Evolutionary conservation across 2,888 invertebrate genomes (phyloP), one percentile per base, ranked within the genome.

Genomic region (Metallyticus violacea): DNA sequence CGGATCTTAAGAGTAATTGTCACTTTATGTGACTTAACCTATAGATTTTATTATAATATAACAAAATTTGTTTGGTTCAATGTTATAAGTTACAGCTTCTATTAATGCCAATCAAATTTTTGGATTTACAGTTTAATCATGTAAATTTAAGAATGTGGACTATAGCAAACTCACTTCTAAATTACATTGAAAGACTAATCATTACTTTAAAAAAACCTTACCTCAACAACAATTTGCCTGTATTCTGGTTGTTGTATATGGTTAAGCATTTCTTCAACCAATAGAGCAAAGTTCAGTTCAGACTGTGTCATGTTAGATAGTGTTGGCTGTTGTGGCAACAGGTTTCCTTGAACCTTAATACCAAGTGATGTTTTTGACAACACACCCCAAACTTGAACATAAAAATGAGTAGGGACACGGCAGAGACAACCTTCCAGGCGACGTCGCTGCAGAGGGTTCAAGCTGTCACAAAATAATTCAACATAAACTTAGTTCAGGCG

Each of bases 251-350:
- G 92, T 26, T 93, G 92, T 87, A 96, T 95, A 88, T 93, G 93
- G 90, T 95, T 94, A 86, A 95, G 92, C 92, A 96, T 95, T 89
- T 96, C 96, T 92, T 99, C 99, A 7, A 99, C 98, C 79, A 98
- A 93, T 88, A 99, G 93, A 27, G 99, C 97, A 93, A 99, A 99
- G 89, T 98, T 97, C 89, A 99, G 93, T 92, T 99, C 99, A 87
- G 99, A 98, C 89, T 98, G 95, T 0, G 99, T 98, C 99, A 99
- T 99, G 92, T 98, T 98, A 26, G 97, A 97, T 79, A 99, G 92
- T 0, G 99, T 99, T 7, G 99, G 99, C 90, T 97, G 96, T 90
- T 99, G 98, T 0, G 98, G 98, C 89, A 99, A 94, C 88, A 95
- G 94, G 90, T 96, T 96, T 0, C 96, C 97, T 91, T 96, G 96